Conservation (phyloP, 1,140 invertebrate genomes). For the Eriocheir sinensis region DNA sequence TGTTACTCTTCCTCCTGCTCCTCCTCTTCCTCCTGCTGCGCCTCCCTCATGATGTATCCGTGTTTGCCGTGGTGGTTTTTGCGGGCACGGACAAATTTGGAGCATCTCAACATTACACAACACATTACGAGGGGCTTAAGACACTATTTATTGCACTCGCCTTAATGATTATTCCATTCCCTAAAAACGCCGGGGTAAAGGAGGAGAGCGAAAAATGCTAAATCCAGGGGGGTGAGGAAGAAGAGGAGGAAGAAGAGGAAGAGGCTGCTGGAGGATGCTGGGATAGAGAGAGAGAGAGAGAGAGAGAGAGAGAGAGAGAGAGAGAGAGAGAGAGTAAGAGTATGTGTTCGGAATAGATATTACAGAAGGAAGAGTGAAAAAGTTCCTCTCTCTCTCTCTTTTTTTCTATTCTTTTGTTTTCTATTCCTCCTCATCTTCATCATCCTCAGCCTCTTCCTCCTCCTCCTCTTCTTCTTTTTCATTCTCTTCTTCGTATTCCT, state of each 20-base stretch:
- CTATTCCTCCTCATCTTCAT: neutral
- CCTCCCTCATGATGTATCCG: neutral
- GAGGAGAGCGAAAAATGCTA: neutral
- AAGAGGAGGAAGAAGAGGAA: neutral
- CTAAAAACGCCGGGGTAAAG: slow-evolving; percentile 34
- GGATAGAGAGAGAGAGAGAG: too few relatives aligned
- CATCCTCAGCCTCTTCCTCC: too few relatives aligned
- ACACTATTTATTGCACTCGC: neutral
- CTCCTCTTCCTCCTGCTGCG: neutral
- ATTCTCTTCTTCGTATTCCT: too few relatives aligned
- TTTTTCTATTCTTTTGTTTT: too few relatives aligned
- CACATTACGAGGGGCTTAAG: slow-evolving; percentile 20
- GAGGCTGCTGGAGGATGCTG: neutral
- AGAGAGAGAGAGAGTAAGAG: too few relatives aligned
- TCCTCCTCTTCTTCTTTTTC: too few relatives aligned
- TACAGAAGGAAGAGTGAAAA: neutral
- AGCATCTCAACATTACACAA: neutral
- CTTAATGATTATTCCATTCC: slow-evolving; percentile 17
- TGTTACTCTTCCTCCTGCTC: neutral
- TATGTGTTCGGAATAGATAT: slow-evolving; percentile 58
- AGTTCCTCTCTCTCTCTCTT: neutral
- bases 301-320: too few relatives aligned
- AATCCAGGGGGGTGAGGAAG: too few relatives aligned
- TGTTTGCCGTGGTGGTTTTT: neutral
- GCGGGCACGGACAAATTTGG: too few relatives aligned